Base-by-base conservation (phyloP, 2,888 invertebrate species). In the Chironomus tentans region DNA sequence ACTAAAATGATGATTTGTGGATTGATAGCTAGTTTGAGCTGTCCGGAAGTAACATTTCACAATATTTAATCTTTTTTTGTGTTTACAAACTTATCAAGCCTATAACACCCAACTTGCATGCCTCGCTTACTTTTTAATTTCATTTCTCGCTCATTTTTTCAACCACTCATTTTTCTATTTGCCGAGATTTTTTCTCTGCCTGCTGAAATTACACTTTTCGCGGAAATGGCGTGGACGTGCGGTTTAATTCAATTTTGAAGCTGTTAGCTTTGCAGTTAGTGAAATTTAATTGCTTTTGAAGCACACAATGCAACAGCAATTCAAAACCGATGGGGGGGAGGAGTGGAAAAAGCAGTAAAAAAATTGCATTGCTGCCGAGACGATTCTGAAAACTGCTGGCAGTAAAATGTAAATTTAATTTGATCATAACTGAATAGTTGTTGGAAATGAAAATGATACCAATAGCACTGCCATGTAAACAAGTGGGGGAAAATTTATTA, bases 401-500 rank as follows among this genome's bases (percentile, higher is more conserved):
- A 74, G 68, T 65, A 74, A 74, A 74, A 74, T 74, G 74, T 74
- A 74, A 74, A 74, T 74, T 74, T 74, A 74, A 74, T 74, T 74
- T 74, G 10, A 56, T 68, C 47, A 21, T 21, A 28, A 61, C 15
- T 38, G 38, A 38, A 38, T 38, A 38, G 38, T 38, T 38, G 38
- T 38, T 13, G 24, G n/a, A 13, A 65, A 13, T 24, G 65, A 13
- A 65, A 65, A 65, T 65, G 65, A 65, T 65, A 65, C 22, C 65
- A 22, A 65, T 65, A 18, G 65, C 12, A 12, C 21, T 65, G 22
- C 24, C 18, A 74, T 65, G 74, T 68, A 74, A 74, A 74, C 74
- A 56, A 56, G 56, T 56, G 56, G 7, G 56, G 56, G 56, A 10
- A 38, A 38, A 38, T 10, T 38, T 38, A 10, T 10, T 38, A 10